Evolutionary conservation across 2,888 invertebrate genomes (phyloP).

Genomic region (Polyommatus icarus): DNA sequence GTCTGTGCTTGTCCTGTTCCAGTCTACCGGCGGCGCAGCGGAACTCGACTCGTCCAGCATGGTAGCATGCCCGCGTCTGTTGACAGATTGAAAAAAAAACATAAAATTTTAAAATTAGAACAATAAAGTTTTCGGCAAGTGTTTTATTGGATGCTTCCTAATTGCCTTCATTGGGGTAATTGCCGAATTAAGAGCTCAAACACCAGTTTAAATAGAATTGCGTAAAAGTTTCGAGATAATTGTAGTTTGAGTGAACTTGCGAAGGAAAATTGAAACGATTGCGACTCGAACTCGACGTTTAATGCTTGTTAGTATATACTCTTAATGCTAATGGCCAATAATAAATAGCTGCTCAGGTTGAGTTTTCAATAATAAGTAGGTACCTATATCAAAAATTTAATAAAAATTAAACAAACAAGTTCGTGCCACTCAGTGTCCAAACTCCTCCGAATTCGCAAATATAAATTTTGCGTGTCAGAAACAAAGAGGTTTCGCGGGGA

Average conservation of each 20-base stretch:
- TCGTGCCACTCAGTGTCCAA: not conserved
- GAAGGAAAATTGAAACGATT: not conserved
- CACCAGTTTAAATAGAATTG: not conserved
- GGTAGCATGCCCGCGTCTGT: constrained; percentile 49
- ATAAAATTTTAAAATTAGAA: constrained; percentile 6
- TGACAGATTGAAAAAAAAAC: constrained; percentile 12
- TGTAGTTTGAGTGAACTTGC: not conserved
- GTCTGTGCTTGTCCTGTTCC: constrained; percentile 50
- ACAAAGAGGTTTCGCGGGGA: not conserved
- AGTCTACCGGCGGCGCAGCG: constrained; percentile 54
- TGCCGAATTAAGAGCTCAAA: constrained; percentile 3
- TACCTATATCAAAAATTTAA: not conserved
- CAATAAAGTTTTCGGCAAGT: not conserved
- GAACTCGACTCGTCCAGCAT: constrained; percentile 64
- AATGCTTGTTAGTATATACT: not conserved
- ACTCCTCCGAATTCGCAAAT: not conserved
- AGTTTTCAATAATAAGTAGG: not conserved
- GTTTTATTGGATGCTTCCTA: constrained; percentile 26
- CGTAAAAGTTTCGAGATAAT: constrained; percentile 11
- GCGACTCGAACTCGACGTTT: too few species aligned
- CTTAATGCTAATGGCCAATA: not conserved
- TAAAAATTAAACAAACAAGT: not conserved
- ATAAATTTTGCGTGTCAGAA: constrained; percentile 25
- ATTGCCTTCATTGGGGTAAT: constrained; percentile 8
- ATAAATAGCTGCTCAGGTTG: not conserved